Percentiles rank a stretch among this genome's conserved stretches.
phyloP scores from a whole-genome alignment of 2,888 invertebrate genomes.

The Perdita meconis region DNA sequence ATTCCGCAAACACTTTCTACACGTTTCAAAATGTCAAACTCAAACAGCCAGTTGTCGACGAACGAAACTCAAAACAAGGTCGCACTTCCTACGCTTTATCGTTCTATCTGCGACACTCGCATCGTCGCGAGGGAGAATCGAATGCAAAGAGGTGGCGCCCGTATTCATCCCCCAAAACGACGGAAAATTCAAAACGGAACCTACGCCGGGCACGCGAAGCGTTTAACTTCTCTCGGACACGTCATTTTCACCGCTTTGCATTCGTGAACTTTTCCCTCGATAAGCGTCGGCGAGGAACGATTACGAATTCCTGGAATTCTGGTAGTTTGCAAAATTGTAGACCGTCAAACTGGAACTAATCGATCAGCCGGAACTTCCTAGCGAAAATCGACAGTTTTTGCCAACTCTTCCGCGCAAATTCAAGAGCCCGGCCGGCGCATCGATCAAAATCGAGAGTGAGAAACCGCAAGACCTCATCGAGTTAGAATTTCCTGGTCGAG shows the following conservation, averaged over 20 bases:
- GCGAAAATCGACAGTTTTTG: constrained; percentile 26
- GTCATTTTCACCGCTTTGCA: background rate
- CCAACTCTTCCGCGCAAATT: constrained; percentile 67
- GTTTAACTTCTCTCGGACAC: background rate
- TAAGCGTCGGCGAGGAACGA: background rate
- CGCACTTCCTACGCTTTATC: background rate
- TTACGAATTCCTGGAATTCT: constrained; percentile 1
- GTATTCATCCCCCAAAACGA: background rate
- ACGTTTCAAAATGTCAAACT: constrained; percentile 13
- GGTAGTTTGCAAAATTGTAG: constrained; percentile 37
- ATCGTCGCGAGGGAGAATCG: background rate
- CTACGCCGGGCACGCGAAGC: background rate
- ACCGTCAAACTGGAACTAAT: background rate
- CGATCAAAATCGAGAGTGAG: constrained; percentile 62
- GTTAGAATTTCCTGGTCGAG: constrained; percentile 53
- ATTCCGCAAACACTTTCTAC: background rate
- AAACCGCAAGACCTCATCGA: constrained; percentile 63
- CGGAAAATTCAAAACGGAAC: background rate
- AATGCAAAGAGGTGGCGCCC: constrained; percentile 8
- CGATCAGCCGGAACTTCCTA: constrained; percentile 3
- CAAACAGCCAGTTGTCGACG: background rate
- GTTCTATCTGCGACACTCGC: background rate
- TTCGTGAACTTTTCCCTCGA: constrained; percentile 1
- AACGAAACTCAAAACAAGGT: constrained; percentile 18
- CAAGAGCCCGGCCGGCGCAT: constrained; percentile 54